Evolutionary conservation across 2,888 invertebrate species (phyloP).

Genomic region (Ennomos fuscantarius): DNA sequence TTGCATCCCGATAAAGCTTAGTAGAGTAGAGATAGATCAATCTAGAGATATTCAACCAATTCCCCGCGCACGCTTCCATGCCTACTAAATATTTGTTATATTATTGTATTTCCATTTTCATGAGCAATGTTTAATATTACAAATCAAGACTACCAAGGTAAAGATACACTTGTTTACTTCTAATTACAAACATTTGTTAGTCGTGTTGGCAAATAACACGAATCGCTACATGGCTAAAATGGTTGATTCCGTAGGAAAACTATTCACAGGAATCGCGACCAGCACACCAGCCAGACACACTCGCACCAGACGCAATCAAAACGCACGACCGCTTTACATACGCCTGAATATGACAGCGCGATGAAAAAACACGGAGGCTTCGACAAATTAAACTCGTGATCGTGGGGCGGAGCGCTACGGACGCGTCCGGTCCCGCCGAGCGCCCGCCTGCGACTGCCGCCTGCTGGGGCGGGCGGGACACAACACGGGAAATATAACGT

Average conservation of each 20-base stretch:
- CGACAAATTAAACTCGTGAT: constrained; percentile 16
- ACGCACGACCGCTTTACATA: constrained; percentile 12
- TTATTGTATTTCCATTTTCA: constrained; percentile 15
- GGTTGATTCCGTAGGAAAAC: neutral
- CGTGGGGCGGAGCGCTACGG: constrained; percentile 25
- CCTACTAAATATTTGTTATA: constrained; percentile 24
- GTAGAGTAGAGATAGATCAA: constrained; percentile 6
- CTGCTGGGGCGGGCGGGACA: constrained; percentile 6
- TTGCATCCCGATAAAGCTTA: constrained; percentile 16
- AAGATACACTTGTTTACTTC: constrained; percentile 7
- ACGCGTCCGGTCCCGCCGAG: constrained; percentile 51
- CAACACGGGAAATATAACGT: constrained; percentile 32
- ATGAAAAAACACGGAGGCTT: constrained; percentile 17
- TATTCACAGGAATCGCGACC: neutral
- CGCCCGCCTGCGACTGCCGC: constrained; percentile 50
- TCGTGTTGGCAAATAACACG: constrained; percentile 12
- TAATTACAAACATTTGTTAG: constrained; percentile 8
- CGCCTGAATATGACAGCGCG: constrained; percentile 6
- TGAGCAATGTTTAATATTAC: neutral
- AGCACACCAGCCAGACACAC: constrained; percentile 6
- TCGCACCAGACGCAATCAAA: constrained; percentile 2
- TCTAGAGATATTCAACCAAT: constrained; percentile 18
- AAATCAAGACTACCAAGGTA: constrained; percentile 6
- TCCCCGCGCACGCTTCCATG: constrained; percentile 1
- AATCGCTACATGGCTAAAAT: constrained; percentile 1